phyloP scores from a whole-genome alignment of 2,113 vertebrate species.

The Morone saxatilis region DNA sequence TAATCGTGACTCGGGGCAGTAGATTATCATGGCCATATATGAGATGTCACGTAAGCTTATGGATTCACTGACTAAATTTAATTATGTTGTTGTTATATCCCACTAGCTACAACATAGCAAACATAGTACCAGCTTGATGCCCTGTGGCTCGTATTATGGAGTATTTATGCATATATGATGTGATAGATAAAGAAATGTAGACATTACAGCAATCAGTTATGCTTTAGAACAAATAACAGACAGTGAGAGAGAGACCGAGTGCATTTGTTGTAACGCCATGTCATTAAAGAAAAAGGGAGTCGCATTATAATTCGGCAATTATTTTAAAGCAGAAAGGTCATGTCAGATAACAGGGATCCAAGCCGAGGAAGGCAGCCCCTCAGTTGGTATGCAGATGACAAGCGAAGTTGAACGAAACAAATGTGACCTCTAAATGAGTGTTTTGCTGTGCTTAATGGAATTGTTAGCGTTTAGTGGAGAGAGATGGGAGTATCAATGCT shows the following conservation, averaged over 20 bases:
- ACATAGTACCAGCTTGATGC: constrained; percentile 21
- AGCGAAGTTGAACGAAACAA: constrained; percentile 55
- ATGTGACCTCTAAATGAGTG: constrained; percentile 69
- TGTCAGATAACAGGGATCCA: constrained; percentile 31
- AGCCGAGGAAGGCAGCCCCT: constrained; percentile 8
- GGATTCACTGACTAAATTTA: constrained; percentile 39
- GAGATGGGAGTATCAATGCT: constrained; percentile 45
- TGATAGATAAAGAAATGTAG: constrained; percentile 9
- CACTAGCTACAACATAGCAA: constrained; percentile 25
- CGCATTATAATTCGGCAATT: constrained; percentile 37
- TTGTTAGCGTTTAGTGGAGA: constrained; percentile 69
- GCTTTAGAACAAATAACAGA: constrained; percentile 10
- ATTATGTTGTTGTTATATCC: constrained; percentile 53
- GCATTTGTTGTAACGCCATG: neutral
- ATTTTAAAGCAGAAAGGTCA: constrained; percentile 49
- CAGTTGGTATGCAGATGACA: constrained; percentile 68
- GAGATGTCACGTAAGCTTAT: constrained; percentile 46
- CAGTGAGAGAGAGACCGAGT: neutral
- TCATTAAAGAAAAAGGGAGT: constrained; percentile 34
- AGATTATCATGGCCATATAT: constrained; percentile 50
- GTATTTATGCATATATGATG: constrained; percentile 24
- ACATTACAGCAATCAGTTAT: constrained; percentile 8
- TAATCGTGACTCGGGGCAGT: constrained; percentile 51
- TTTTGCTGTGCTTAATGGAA: constrained; percentile 73
- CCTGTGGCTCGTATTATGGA: constrained; percentile 9